Percentiles rank a stretch among this genome's conserved stretches.
phyloP scores from a whole-genome alignment of 1,140 invertebrate species.

The Apis florea region DNA sequence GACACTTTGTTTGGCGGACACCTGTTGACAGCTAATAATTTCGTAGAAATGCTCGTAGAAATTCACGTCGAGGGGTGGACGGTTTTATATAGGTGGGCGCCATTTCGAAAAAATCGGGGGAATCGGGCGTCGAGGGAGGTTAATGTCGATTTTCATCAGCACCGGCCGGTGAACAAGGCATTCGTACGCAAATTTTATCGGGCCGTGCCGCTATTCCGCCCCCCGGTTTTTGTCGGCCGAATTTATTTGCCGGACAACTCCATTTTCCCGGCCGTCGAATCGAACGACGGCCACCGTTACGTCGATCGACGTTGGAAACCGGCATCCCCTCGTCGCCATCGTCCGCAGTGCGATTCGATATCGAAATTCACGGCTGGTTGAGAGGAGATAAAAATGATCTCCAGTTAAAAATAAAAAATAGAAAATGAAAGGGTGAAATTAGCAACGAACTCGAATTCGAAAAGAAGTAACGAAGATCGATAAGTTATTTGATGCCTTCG shows the following conservation, averaged over 20 bases:
- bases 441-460: too few species aligned
- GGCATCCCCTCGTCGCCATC: too few species aligned
- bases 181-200: slow-evolving; percentile 46
- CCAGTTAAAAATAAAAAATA: too few species aligned
- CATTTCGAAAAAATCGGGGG: neutral
- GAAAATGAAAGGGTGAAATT: too few species aligned
- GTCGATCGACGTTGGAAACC: too few species aligned
- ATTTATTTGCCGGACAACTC: slow-evolving; percentile 41
- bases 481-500: too few species aligned
- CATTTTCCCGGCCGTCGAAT: slow-evolving; percentile 8
- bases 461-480: too few species aligned
- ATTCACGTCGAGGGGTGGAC: neutral
- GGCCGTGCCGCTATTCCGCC: neutral
- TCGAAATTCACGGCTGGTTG: too few species aligned
- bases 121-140: slow-evolving; percentile 13
- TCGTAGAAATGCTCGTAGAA: neutral
- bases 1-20: too few species aligned
- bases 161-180: slow-evolving; percentile 2
- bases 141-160: slow-evolving; percentile 37
- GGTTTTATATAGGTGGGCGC: neutral
- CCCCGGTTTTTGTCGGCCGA: slow-evolving; percentile 29
- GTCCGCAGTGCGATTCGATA: too few species aligned
- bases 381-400: too few species aligned
- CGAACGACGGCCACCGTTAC: neutral
- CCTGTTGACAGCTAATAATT: slow-evolving; percentile 21